A percentile compares a stretch with the other conserved stretches of the same genome.
phyloP scores from a whole-genome alignment of 2,797 vertebrate species.

The Sebastolobus altivelis region DNA sequence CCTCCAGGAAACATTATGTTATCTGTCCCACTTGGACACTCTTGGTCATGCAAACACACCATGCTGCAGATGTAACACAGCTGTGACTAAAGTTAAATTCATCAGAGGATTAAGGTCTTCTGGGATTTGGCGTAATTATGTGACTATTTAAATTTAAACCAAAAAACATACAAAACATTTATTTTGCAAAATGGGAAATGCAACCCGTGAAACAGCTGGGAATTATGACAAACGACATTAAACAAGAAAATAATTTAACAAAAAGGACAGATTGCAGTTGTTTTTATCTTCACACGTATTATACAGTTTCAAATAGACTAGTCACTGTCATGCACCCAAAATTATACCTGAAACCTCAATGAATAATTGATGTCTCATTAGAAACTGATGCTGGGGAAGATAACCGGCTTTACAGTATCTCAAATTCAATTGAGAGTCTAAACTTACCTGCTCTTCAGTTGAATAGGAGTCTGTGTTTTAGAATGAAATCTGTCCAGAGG shows the following conservation, averaged over 20 bases:
- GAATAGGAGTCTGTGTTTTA: conserved; percentile 54
- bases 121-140: conserved; percentile 36
- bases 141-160: conserved; percentile 23
- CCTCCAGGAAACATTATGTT: conserved; percentile 73
- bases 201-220: conserved; percentile 2
- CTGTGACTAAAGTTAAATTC: conserved; percentile 28
- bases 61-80: conserved; percentile 48
- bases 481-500: conserved; percentile 56
- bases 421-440: conserved; percentile 60
- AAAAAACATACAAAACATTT: not conserved
- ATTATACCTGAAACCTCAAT: conserved; percentile 32
- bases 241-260: not conserved
- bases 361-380: conserved; percentile 59
- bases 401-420: conserved; percentile 46
- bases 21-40: conserved; percentile 65
- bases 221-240: not conserved
- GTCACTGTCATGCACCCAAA: conserved; percentile 31
- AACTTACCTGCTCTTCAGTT: conserved; percentile 36
- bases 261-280: not conserved
- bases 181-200: not conserved
- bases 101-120: conserved; percentile 18
- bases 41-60: conserved; percentile 61
- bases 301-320: conserved; percentile 13
- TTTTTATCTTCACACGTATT: conserved; percentile 15
- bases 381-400: conserved; percentile 17